Evolutionary conservation across 2,888 invertebrate genomes (phyloP).

Genomic region (Amblyjoppa fuscipennis): DNA sequence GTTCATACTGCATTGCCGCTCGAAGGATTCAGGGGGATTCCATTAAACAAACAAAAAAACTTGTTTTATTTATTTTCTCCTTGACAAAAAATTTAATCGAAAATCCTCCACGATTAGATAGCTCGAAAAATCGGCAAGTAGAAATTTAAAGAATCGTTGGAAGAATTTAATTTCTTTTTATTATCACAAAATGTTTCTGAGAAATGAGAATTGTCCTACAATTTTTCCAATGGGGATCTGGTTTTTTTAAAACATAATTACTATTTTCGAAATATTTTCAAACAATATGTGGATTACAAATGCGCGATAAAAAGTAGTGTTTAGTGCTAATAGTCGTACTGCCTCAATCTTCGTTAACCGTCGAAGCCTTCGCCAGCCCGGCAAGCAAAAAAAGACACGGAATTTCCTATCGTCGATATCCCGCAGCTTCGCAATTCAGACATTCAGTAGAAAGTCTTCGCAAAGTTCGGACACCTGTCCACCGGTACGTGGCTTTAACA

Average conservation of each 20-base stretch:
- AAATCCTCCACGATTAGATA: not conserved
- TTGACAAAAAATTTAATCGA: not conserved
- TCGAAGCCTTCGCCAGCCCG: not conserved
- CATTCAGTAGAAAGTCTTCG: conserved; percentile 49
- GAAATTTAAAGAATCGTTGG: no score
- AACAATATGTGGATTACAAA: not conserved
- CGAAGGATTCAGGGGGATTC: not conserved
- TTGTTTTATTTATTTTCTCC: not conserved
- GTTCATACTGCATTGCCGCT: not conserved
- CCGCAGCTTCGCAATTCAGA: conserved; percentile 44
- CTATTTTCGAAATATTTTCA: not conserved
- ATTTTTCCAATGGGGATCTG: not conserved
- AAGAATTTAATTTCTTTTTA: no score
- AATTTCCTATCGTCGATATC: conserved; percentile 19
- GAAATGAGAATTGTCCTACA: not conserved
- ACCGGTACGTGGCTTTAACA: conserved; percentile 16
- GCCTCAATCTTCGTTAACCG: not conserved
- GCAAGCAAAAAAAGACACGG: not conserved
- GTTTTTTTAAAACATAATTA: no score
- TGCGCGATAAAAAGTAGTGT: not conserved
- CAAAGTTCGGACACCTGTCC: conserved; percentile 33
- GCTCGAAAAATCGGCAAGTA: no score
- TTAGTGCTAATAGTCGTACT: not conserved
- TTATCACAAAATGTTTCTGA: no score
- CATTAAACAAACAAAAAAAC: not conserved